Evolutionary conservation across 2,888 invertebrate species (phyloP), one percentile per base, ranked within the genome.

Genomic region (Drosophila paramelanica): DNA sequence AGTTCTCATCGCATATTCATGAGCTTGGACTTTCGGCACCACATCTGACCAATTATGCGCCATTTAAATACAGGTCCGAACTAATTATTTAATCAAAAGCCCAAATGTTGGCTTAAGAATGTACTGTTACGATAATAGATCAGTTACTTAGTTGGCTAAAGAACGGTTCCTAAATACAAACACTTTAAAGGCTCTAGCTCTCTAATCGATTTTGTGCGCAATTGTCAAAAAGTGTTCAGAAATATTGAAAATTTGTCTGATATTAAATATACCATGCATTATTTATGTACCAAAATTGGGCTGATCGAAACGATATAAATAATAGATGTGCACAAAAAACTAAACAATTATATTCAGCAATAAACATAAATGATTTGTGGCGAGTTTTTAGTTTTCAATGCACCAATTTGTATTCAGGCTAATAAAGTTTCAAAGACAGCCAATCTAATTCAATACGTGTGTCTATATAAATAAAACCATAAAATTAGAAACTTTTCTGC

Each of bases 1-100:
- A n/a, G 49, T 59, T 31, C 79, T 79, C 79, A 87, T 87, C 66
- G 79, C 81, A 68, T 82, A 87, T 82, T 67, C 85, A 87, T 82
- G 79, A 76, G 72, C 7, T 60, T 33, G 50, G 55, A 46, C 59
- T 69, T 62, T 55, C 45, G 42, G 51, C n/a, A 27, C 23, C 41
- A 39, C 10, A 17, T 43, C 27, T 42, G 38, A 53, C 67, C 72
- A 82, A 84, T 84, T 87, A 84, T 66, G 57, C 67, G 52, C 52
- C 60, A 68, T 82, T 82, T 70, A 65, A 41, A 67, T 50, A 41
- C 51, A 25, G 56, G 51, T 61, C 45, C 25, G 57, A 20, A 45
- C 67, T 79, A 81, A 87, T 82, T 84, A 64, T 68, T 58, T 45
- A 76, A 74, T 74, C 66, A 68, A 36, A 58, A n/a, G 20, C 38